Conservation (phyloP, 2,113 vertebrate species). For the Dermatemys mawii region DNA sequence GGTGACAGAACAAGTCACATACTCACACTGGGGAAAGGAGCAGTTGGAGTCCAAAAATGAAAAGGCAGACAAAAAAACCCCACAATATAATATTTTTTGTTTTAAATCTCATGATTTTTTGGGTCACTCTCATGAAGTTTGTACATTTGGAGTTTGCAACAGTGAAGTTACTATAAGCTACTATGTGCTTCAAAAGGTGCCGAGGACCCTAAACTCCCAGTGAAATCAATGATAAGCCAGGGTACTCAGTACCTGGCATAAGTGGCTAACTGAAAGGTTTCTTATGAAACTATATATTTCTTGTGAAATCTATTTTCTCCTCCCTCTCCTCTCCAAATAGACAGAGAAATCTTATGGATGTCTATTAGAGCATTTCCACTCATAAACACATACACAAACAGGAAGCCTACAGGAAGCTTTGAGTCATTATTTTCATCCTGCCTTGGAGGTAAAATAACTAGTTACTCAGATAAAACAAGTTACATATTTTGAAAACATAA, state of each 20-base stretch:
- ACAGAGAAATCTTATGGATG: not conserved
- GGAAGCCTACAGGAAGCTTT: not conserved
- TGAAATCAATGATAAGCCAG: not conserved
- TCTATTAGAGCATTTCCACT: not conserved
- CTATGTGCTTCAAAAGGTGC: not conserved
- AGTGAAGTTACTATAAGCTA: too few relatives aligned
- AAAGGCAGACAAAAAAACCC: not conserved
- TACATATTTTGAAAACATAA: not conserved
- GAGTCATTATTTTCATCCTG: not conserved
- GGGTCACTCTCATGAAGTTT: not conserved
- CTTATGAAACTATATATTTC: not conserved
- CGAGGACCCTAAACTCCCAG: not conserved
- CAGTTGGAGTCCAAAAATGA: not conserved
- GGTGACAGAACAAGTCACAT: too few relatives aligned
- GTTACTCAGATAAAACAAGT: not conserved
- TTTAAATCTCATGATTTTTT: not conserved
- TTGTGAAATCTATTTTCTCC: not conserved
- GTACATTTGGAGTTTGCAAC: not conserved
- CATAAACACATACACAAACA: not conserved
- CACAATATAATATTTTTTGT: not conserved
- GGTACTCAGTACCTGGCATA: not conserved
- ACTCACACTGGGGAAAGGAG: too few relatives aligned
- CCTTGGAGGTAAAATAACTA: not conserved
- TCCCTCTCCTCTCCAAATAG: too few relatives aligned
- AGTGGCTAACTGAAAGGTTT: not conserved